Conservation (phyloP, 2,113 vertebrate genomes). For the Ceyx cyanopectus region DNA sequence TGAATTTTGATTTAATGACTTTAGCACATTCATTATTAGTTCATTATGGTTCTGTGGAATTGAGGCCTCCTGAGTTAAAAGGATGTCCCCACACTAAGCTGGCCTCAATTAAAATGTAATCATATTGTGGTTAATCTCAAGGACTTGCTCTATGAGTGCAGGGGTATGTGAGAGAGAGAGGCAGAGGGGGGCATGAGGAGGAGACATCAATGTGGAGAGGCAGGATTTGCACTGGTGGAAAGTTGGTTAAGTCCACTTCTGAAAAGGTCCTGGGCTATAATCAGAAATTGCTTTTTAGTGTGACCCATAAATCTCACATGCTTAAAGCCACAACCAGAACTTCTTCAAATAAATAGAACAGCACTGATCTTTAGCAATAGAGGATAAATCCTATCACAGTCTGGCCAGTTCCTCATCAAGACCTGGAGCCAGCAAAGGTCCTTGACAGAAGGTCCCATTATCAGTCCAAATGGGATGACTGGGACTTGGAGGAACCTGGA, state of each 20-base stretch:
- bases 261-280: neutral
- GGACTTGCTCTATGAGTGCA: neutral
- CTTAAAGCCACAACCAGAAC: neutral
- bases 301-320: neutral
- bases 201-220: neutral
- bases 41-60: constrained; percentile 71
- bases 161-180: neutral
- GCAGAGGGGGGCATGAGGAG: neutral
- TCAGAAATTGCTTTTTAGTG: neutral
- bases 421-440: neutral
- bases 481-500: neutral
- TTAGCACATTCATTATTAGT: constrained; percentile 72
- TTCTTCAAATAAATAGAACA: neutral
- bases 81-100: constrained; percentile 61
- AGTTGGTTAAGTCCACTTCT: neutral
- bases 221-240: neutral
- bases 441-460: neutral
- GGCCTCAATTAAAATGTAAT: constrained; percentile 76
- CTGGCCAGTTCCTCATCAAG: neutral
- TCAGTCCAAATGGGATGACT: rapidly evolving
- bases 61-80: constrained; percentile 73
- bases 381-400: neutral
- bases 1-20: constrained; percentile 74
- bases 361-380: neutral
- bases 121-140: constrained; percentile 66